Evolutionary conservation across 92 coral and sea anemone species (phyloP).

Genomic region (Virgularia gustaviana): DNA sequence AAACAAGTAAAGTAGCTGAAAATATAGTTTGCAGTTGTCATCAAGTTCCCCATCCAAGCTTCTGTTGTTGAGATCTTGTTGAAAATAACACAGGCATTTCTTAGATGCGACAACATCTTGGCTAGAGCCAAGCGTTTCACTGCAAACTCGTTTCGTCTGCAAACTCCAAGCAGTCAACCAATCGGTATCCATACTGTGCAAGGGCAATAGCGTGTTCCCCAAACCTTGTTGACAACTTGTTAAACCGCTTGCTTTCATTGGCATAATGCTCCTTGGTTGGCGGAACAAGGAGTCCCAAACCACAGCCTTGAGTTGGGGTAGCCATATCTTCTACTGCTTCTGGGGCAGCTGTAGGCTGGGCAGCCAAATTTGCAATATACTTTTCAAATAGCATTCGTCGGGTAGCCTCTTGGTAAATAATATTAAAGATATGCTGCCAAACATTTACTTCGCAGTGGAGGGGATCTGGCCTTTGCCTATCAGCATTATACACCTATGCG

Average conservation of each 20-base stretch:
- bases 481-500: conserved; percentile 38
- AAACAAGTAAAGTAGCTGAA: conserved; percentile 46
- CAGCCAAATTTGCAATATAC: too few species aligned
- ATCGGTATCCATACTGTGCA: neutral
- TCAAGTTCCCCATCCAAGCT: conserved; percentile 39
- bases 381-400: too few species aligned
- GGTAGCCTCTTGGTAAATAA: conserved; percentile 38
- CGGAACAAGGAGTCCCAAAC: neutral
- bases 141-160: neutral
- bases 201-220: neutral
- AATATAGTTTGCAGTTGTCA: conserved; percentile 51
- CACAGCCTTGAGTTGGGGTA: too few species aligned
- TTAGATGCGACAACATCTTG: neutral
- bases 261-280: neutral
- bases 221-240: neutral
- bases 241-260: neutral
- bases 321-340: too few species aligned
- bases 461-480: too few species aligned
- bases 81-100: conserved; percentile 3
- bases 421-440: conserved; percentile 36
- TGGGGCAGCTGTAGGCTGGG: too few species aligned
- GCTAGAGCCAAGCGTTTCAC: neutral
- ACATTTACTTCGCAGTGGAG: too few species aligned
- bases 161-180: neutral
- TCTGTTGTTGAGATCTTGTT: conserved; percentile 45